Percentiles rank a stretch among this genome's conserved stretches.
Conservation (phyloP, 35 echinoderm and acorn worm species). For the Heliocidaris erythrogramma region DNA sequence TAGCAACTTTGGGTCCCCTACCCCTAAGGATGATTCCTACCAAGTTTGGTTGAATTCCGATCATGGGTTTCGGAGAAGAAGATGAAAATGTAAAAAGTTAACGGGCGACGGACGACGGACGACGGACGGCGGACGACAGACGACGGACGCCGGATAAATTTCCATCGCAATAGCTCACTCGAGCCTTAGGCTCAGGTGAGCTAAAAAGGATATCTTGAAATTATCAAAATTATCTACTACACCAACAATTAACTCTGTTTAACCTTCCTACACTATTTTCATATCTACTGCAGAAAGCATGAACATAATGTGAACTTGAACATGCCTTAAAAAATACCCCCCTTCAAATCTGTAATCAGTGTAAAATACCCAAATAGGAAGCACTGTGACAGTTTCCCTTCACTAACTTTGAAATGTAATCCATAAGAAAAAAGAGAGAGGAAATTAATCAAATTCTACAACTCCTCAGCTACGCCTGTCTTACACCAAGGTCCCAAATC, state of each 20-base stretch:
- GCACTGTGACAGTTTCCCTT: not conserved
- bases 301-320: not conserved
- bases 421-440: not conserved
- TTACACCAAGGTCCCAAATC: not conserved
- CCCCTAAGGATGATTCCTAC: too few species aligned
- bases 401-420: not conserved
- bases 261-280: not conserved
- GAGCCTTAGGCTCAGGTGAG: too few species aligned
- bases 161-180: too few species aligned
- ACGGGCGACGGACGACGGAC: too few species aligned
- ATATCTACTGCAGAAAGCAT: not conserved
- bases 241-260: not conserved
- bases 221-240: not conserved
- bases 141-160: too few species aligned
- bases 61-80: too few species aligned
- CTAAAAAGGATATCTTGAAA: not conserved
- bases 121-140: too few species aligned
- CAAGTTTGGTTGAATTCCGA: not conserved
- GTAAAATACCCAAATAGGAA: too few species aligned
- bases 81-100: not conserved
- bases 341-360: too few species aligned
- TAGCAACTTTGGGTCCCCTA: too few species aligned
- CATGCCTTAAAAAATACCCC: too few species aligned
- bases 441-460: conserved; percentile 13
- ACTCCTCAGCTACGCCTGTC: not conserved